Evolutionary conservation across 2,888 invertebrate species (phyloP).

Genomic region (Sinohyriopsis cumingii): DNA sequence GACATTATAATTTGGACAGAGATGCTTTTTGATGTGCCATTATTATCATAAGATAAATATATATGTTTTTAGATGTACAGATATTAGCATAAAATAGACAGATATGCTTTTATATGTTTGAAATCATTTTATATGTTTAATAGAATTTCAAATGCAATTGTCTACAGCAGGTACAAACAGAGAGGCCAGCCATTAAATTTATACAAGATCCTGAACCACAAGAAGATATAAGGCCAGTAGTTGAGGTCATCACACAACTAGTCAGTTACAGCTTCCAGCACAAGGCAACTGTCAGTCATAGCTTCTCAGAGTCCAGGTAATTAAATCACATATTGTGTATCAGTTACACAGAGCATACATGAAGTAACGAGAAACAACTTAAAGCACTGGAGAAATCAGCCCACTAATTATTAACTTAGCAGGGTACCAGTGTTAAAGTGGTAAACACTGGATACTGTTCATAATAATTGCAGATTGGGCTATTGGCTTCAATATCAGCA

Average conservation of each 20-base stretch:
- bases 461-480: too few species aligned
- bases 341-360: background rate
- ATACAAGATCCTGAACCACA: conserved; percentile 50
- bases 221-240: conserved; percentile 47
- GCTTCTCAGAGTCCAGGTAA: conserved; percentile 75
- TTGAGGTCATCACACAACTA: conserved; percentile 74
- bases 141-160: too few species aligned
- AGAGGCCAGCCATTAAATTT: conserved; percentile 71
- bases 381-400: background rate
- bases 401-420: background rate
- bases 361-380: background rate
- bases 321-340: background rate
- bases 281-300: conserved; percentile 77
- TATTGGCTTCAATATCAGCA: too few species aligned
- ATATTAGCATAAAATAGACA: too few species aligned
- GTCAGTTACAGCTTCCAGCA: conserved; percentile 78
- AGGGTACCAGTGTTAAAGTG: too few species aligned
- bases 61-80: too few species aligned
- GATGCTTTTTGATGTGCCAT: too few species aligned
- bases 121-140: too few species aligned
- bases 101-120: too few species aligned
- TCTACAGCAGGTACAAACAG: conserved; percentile 39
- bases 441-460: too few species aligned
- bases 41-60: too few species aligned
- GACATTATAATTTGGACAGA: too few species aligned